Percentiles rank a stretch among this genome's conserved stretches.
Conservation (phyloP, 2,888 invertebrate species). For the Drosophila maculinotata region DNA sequence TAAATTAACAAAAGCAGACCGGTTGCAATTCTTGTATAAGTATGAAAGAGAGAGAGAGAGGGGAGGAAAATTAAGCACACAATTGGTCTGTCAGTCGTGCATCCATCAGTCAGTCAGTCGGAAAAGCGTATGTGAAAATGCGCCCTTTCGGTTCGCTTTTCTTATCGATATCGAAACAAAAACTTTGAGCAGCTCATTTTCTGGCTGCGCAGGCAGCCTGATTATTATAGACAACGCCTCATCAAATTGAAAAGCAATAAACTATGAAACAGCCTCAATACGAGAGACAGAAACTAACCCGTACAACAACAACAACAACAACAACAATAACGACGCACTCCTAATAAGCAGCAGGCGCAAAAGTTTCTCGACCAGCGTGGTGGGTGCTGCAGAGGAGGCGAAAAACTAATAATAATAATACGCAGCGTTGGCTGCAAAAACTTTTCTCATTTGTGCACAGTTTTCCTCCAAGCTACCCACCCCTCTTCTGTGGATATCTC, state of each 20-base stretch:
- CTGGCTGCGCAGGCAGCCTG: constrained; percentile 61
- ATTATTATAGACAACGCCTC: constrained; percentile 83
- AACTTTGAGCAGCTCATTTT: constrained; percentile 65
- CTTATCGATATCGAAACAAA: constrained; percentile 36
- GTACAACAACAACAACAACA: constrained; percentile 21
- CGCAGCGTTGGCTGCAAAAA: constrained; percentile 67
- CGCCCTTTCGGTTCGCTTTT: constrained; percentile 5
- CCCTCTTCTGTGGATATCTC: constrained; percentile 14
- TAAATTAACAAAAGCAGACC: constrained; percentile 71
- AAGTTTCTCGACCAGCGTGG: constrained; percentile 43
- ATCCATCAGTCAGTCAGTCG: constrained; percentile 37
- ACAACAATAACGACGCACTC: constrained; percentile 12
- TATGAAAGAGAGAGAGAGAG: constrained; percentile 4
- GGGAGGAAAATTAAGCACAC: constrained; percentile 30
- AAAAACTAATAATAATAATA: constrained; percentile 80
- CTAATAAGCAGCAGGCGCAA: constrained; percentile 57
- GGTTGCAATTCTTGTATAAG: too few relatives aligned
- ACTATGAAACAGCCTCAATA: constrained; percentile 78
- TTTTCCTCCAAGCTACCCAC: background rate
- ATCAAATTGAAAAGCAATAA: constrained; percentile 85
- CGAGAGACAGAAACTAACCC: constrained; percentile 37
- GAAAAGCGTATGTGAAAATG: constrained; percentile 45
- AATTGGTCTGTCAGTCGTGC: constrained; percentile 40
- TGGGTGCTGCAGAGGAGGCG: constrained; percentile 14
- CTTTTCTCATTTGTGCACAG: constrained; percentile 77